Conservation (phyloP, 2,113 vertebrate genomes). For the Chionomys nivalis region DNA sequence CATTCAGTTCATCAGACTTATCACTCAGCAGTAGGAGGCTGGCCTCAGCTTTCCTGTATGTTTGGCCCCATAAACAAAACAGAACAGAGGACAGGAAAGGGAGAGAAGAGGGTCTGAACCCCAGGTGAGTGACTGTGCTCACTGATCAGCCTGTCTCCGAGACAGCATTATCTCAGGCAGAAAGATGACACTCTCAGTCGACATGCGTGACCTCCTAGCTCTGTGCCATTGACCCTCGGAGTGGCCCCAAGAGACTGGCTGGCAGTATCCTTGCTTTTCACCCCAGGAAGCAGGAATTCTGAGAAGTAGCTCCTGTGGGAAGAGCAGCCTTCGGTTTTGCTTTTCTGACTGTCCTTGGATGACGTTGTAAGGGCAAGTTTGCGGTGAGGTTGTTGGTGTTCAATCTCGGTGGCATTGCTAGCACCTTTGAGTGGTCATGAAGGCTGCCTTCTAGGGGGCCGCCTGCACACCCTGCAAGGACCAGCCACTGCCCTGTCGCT, state of each 20-base stretch:
- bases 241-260: background rate
- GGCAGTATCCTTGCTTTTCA: background rate
- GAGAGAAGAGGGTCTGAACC: background rate
- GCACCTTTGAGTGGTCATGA: background rate
- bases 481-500: too few species aligned
- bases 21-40: background rate
- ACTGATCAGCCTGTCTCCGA: background rate
- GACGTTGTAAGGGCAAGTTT: background rate
- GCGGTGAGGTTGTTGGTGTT: background rate
- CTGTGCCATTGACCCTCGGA: background rate
- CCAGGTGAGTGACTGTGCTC: background rate
- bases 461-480: fast-evolving
- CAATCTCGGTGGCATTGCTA: background rate
- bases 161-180: background rate
- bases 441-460: background rate
- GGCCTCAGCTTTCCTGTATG: background rate
- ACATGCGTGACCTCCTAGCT: background rate
- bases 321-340: background rate
- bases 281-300: background rate
- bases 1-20: background rate
- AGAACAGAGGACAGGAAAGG: background rate
- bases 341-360: background rate
- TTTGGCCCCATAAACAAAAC: background rate
- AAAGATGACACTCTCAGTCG: background rate
- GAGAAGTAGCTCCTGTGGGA: background rate